Evolutionary conservation across 2,113 vertebrate genomes (phyloP).

Genomic region (Tachysurus fulvidraco): DNA sequence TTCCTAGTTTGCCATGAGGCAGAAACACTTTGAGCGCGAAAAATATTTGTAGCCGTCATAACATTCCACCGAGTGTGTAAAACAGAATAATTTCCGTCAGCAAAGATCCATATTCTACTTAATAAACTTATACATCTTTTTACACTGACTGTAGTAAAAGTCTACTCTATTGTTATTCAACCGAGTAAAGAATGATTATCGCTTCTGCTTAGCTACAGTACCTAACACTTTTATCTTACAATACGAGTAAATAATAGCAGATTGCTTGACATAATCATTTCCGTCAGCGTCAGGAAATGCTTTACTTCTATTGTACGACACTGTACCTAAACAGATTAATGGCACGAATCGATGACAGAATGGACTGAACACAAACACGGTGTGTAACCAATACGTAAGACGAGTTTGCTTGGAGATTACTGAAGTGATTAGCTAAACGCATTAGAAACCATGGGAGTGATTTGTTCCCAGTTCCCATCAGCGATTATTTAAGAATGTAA

Average conservation of each 20-base stretch:
- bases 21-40: not conserved
- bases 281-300: not conserved
- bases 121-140: not conserved
- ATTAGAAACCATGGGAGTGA: not conserved
- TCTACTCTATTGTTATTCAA: slow-evolving; percentile 8
- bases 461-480: not conserved
- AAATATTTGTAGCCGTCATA: slow-evolving; percentile 7
- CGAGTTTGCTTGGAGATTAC: not conserved
- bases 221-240: slow-evolving; percentile 14
- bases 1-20: slow-evolving; percentile 9
- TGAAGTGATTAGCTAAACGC: not conserved
- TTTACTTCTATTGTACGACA: slow-evolving; percentile 3
- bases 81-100: not conserved
- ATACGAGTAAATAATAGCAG: slow-evolving; percentile 1
- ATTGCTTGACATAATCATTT: not conserved
- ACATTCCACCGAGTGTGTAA: slow-evolving; percentile 19
- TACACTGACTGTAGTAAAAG: not conserved
- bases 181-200: not conserved
- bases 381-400: slow-evolving; percentile 8
- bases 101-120: not conserved
- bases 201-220: not conserved
- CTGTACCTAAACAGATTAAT: slow-evolving; percentile 23
- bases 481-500: not conserved
- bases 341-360: slow-evolving; percentile 42
- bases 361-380: slow-evolving; percentile 40